phyloP scores from a whole-genome alignment of 2,888 invertebrate genomes.

The Latheticus oryzae region DNA sequence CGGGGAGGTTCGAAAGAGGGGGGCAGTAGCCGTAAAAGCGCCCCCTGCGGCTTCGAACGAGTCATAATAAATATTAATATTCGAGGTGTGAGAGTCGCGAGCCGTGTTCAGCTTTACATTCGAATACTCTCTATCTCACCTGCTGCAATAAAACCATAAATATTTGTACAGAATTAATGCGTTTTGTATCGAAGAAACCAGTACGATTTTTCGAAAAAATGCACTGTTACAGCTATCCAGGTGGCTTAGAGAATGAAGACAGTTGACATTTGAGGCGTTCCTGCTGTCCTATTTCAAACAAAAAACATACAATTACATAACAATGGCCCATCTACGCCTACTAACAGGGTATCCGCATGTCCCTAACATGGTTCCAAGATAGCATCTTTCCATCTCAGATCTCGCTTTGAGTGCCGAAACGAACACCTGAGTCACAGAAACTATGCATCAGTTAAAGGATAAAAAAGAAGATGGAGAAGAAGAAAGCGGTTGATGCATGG shows the following conservation, averaged over 20 bases:
- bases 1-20: conserved; percentile 53
- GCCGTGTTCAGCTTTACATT: conserved; percentile 45
- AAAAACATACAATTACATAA: conserved; percentile 66
- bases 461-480: conserved; percentile 35
- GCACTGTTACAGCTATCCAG: conserved; percentile 56
- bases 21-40: conserved; percentile 64
- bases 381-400: conserved; percentile 58
- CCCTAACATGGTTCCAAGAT: conserved; percentile 60
- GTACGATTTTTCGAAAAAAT: conserved; percentile 42
- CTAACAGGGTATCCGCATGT: conserved; percentile 65
- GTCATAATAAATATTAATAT: conserved; percentile 67
- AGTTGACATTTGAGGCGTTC: conserved; percentile 65
- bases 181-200: conserved; percentile 57
- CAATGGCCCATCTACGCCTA: conserved; percentile 66
- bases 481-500: conserved; percentile 56
- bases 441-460: conserved; percentile 42
- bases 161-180: conserved; percentile 65
- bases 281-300: conserved; percentile 64
- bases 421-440: conserved; percentile 55
- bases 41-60: conserved; percentile 61
- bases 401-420: conserved; percentile 56
- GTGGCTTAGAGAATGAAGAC: conserved; percentile 63
- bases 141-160: conserved; percentile 66
- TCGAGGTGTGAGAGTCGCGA: conserved; percentile 63
- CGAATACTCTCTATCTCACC: conserved; percentile 59